phyloP scores from a whole-genome alignment of 2,888 invertebrate species.

The Masnerella sp. region DNA sequence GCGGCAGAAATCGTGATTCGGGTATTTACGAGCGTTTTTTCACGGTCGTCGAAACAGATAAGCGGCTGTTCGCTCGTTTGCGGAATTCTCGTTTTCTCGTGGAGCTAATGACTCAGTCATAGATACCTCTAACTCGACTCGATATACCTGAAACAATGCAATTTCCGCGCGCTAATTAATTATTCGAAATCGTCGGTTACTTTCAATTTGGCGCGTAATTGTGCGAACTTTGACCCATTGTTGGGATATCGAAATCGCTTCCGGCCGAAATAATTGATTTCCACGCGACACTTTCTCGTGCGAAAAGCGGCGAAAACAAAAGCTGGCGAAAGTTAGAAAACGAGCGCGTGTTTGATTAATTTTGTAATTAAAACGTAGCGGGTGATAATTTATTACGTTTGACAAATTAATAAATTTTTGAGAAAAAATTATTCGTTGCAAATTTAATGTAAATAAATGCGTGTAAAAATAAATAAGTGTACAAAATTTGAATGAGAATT shows the following conservation, averaged over 20 bases:
- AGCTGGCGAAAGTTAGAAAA: neutral
- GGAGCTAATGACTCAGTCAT: conserved; percentile 13
- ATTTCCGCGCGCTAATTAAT: neutral
- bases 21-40: conserved; percentile 16
- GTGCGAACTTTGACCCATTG: neutral
- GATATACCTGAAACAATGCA: neutral
- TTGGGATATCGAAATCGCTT: neutral
- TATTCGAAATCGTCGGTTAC: neutral
- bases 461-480: no score
- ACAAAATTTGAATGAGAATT: no score
- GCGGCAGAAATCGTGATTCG: conserved; percentile 1
- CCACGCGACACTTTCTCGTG: neutral
- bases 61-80: conserved; percentile 9
- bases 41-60: conserved; percentile 14
- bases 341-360: neutral
- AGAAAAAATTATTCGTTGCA: no score
- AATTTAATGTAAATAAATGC: no score
- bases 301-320: neutral
- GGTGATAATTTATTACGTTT: no score
- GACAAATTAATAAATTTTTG: no score
- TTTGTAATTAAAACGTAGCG: no score
- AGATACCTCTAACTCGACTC: conserved; percentile 2
- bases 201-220: neutral
- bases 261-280: neutral
- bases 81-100: conserved; percentile 10